Evolutionary conservation across 1,140 invertebrate species (phyloP).

Genomic region (Zaprionus capensis): DNA sequence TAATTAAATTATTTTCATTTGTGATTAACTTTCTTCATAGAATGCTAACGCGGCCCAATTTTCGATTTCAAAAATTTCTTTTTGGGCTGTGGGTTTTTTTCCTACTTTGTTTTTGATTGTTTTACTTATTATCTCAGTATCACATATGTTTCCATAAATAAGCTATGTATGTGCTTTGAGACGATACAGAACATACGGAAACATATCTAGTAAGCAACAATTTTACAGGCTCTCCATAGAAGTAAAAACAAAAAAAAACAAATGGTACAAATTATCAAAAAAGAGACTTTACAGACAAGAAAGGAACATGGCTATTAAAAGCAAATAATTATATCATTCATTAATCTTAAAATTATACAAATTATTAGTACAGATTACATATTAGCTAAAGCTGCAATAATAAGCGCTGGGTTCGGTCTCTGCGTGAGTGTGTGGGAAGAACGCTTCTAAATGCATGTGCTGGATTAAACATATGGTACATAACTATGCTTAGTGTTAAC

Average conservation of each 20-base stretch:
- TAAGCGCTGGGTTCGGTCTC: conserved; percentile 36
- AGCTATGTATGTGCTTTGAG: conserved; percentile 53
- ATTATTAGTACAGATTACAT: conserved; percentile 13
- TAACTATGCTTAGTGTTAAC: conserved; percentile 38
- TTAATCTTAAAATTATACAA: conserved; percentile 31
- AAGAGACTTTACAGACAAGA: conserved; percentile 34
- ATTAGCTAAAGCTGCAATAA: conserved; percentile 53
- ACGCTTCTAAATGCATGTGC: conserved; percentile 44
- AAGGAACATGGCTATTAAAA: conserved; percentile 51
- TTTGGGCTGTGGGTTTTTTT: conserved; percentile 37
- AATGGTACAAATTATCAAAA: not conserved
- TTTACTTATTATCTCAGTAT: conserved; percentile 84
- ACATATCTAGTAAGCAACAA: conserved; percentile 77
- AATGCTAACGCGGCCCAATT: conserved; percentile 62
- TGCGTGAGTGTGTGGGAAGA: conserved; percentile 33
- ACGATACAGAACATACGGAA: conserved; percentile 58
- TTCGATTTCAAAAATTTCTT: conserved; percentile 42
- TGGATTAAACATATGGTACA: conserved; percentile 38
- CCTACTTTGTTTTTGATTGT: conserved; percentile 48
- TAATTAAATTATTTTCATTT: conserved; percentile 39
- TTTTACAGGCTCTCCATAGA: conserved; percentile 55
- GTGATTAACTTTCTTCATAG: conserved; percentile 34
- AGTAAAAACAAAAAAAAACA: conserved; percentile 29
- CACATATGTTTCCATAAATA: conserved; percentile 75
- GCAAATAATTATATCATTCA: conserved; percentile 26